Percentiles rank a stretch among this genome's conserved stretches.
Evolutionary conservation across 2,113 vertebrate genomes (phyloP).

Genomic region (Myodes glareolus): DNA sequence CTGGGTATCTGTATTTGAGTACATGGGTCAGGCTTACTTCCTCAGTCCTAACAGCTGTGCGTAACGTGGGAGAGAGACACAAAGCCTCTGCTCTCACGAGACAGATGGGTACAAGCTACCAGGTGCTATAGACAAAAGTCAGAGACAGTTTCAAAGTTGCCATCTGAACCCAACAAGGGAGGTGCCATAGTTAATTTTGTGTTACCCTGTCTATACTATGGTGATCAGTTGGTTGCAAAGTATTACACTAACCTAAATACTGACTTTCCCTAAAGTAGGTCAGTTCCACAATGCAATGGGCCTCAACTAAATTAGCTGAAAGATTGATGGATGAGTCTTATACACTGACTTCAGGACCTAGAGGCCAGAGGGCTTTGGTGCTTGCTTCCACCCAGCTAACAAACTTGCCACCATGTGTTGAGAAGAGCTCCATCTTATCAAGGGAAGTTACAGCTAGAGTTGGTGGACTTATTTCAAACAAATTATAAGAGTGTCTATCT

Average conservation of each 20-base stretch:
- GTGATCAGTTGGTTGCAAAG: neutral
- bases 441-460: neutral
- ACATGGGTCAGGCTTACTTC: neutral
- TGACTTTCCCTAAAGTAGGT: neutral
- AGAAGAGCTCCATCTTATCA: neutral
- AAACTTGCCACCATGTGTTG: neutral
- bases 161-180: constrained; percentile 4
- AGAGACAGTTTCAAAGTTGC: neutral
- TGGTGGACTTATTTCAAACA: neutral
- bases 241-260: neutral
- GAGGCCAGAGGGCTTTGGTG: neutral
- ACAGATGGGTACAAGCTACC: neutral
- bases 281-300: neutral
- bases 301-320: neutral
- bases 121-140: neutral
- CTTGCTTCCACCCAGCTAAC: neutral
- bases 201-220: neutral
- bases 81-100: neutral
- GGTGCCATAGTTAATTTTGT: neutral
- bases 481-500: neutral
- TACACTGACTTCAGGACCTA: neutral
- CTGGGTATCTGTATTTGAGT: neutral
- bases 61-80: neutral
- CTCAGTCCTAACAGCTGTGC: neutral
- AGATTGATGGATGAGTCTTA: neutral